These are phyloP conservation scores for Sarcoramphus papa DNA, from an alignment of 2,797 vertebrate genomes.

Conservation along the genomic window DNA sequence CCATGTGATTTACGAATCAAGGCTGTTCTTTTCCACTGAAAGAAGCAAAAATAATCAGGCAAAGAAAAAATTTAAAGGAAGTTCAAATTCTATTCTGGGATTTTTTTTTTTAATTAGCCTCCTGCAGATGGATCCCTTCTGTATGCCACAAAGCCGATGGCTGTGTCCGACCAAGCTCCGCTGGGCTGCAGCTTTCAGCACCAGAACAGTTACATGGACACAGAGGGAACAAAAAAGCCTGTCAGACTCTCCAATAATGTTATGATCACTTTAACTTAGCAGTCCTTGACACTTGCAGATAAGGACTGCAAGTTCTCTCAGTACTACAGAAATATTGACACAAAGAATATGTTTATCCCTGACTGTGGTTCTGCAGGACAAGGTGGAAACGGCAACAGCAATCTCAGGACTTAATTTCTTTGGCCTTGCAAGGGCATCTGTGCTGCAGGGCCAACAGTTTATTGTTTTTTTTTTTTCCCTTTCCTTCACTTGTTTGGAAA, in stretches of 20 bases:
- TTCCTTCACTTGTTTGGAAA: neutral
- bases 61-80: neutral
- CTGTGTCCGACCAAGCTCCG: neutral
- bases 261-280: slow-evolving; percentile 8
- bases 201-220: neutral
- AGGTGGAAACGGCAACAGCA: slow-evolving; percentile 35
- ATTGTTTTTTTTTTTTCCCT: neutral
- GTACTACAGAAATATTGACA: slow-evolving; percentile 61
- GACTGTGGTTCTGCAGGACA: slow-evolving; percentile 15
- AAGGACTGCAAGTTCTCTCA: slow-evolving; percentile 30
- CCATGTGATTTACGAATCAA: neutral
- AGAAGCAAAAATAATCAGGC: neutral
- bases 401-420: slow-evolving; percentile 48
- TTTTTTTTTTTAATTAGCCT: neutral
- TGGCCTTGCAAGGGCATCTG: neutral
- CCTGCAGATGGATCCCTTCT: neutral
- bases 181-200: neutral
- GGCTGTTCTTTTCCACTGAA: neutral
- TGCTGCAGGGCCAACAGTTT: neutral
- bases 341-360: slow-evolving; percentile 57
- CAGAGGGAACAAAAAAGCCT: neutral
- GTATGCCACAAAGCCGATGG: neutral
- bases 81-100: neutral
- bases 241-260: neutral
- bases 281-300: slow-evolving; percentile 55